Base-by-base conservation (phyloP, 2,888 invertebrate genomes). In the Lamellibrachia columna region DNA sequence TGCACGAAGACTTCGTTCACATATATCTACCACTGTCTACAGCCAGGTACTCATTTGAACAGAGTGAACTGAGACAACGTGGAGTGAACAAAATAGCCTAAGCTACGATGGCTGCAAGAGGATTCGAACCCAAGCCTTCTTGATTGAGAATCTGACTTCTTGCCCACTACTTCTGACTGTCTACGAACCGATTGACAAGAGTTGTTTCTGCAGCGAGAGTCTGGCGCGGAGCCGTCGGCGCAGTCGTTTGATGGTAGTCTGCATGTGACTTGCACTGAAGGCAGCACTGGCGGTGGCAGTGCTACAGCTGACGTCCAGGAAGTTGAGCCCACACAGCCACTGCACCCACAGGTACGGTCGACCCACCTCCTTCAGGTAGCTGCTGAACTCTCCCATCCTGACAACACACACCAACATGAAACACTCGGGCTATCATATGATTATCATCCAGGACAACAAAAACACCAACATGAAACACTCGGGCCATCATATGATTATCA, bases 331-430 rank as follows among this genome's bases (percentile, higher is more conserved):
- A 95, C 98, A 98, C 97, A 99, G 97, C 96, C 98, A 97, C 96
- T 99, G 99, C 0, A 98, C 98, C 99, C 99, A 99, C 94, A 97
- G 97, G 95, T 98, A 99, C 0, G 99, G 98, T 94, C 97, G 97
- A 0, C 99, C 99, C 53, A 94, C 91, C 52, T 91, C 92, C n/a
- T 94, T 93, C 52, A 97, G 95, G 93, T 97, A 96, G 91, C 95
- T 94, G 7, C 95, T 94, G 93, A 97, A 96, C 55, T 96, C 96
- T 28, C 96, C 96, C 91, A 97, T 94, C 1, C 97, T 97, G 94
- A 94, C 22, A 53, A 53, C 52, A 52, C 7, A 91, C 11, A 91
- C 91, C 7, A 22, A 28, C 11, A 91, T 52, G 1, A 91, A 28
- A 52, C 53, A 53, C 91, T 91, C 90, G 22, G 1, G n/a, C 55